Conservation (phyloP, 2,113 vertebrate genomes). For the Sinocyclocheilus anophthalmus region DNA sequence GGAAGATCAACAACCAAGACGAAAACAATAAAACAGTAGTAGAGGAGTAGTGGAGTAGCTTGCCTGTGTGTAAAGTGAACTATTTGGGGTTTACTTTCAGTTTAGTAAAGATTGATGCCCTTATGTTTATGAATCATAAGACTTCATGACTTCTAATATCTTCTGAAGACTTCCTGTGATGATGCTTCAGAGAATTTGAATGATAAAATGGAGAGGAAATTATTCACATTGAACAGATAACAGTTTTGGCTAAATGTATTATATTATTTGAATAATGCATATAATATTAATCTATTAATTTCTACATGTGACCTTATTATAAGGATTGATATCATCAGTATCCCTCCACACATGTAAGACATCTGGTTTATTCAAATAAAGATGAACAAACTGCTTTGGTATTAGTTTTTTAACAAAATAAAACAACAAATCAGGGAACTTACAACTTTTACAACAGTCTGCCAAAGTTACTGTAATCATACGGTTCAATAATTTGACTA, state of each 20-base stretch:
- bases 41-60: not conserved
- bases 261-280: not conserved
- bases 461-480: constrained; percentile 32
- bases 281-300: not conserved
- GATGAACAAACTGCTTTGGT: constrained; percentile 6
- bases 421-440: constrained; percentile 4
- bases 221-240: not conserved
- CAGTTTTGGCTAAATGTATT: not conserved
- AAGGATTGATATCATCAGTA: not conserved
- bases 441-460: constrained; percentile 39
- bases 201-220: not conserved
- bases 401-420: not conserved
- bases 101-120: not conserved
- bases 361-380: constrained; percentile 45
- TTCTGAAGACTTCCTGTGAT: not conserved
- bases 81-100: not conserved
- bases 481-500: constrained; percentile 25
- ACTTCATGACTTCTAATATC: not conserved
- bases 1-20: not conserved
- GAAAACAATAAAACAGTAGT: not conserved
- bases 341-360: constrained; percentile 11
- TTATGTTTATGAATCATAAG: not conserved
- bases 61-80: not conserved
- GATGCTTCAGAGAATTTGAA: not conserved
- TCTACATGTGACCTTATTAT: not conserved